phyloP scores from a whole-genome alignment of 37 sponge, comb jelly and placozoan species.

The Chondrosia reniformis region DNA sequence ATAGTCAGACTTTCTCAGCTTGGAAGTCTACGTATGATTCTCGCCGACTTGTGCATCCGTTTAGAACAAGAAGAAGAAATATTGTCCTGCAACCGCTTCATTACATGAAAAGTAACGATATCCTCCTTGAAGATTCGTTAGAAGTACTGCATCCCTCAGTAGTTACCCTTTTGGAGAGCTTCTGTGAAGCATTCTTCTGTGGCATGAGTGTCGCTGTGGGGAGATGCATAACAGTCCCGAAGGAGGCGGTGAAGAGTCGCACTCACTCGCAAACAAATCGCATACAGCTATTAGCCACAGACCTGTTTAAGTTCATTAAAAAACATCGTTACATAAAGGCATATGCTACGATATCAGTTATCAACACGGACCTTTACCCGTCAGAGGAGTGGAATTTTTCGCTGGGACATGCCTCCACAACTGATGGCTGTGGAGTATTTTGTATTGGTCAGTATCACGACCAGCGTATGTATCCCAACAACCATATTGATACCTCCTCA shows the following conservation, averaged over 20 bases:
- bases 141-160: constrained; percentile 17
- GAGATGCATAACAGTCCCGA: constrained; percentile 26
- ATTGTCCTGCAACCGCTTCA: constrained; percentile 61
- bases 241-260: constrained; percentile 30
- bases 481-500: neutral
- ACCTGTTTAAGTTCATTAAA: constrained; percentile 33
- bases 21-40: constrained; percentile 49
- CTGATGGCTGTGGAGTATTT: constrained; percentile 67
- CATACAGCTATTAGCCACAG: constrained; percentile 45
- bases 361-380: constrained; percentile 80
- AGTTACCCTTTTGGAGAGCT: constrained; percentile 26
- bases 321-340: constrained; percentile 16
- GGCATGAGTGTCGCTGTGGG: constrained; percentile 52
- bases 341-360: constrained; percentile 58
- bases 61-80: constrained; percentile 25
- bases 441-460: constrained; percentile 73
- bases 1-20: constrained; percentile 44
- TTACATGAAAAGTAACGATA: neutral
- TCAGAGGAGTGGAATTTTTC: constrained; percentile 85
- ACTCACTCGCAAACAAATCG: constrained; percentile 48
- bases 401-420: constrained; percentile 74
- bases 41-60: constrained; percentile 39
- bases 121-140: neutral
- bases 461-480: neutral
- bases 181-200: constrained; percentile 52